A percentile compares a stretch with the other conserved stretches of the same genome.
These are phyloP conservation scores for Microcebus lehilahytsara DNA, from an alignment of 2,113 vertebrate genomes.

Conservation along the genomic window DNA sequence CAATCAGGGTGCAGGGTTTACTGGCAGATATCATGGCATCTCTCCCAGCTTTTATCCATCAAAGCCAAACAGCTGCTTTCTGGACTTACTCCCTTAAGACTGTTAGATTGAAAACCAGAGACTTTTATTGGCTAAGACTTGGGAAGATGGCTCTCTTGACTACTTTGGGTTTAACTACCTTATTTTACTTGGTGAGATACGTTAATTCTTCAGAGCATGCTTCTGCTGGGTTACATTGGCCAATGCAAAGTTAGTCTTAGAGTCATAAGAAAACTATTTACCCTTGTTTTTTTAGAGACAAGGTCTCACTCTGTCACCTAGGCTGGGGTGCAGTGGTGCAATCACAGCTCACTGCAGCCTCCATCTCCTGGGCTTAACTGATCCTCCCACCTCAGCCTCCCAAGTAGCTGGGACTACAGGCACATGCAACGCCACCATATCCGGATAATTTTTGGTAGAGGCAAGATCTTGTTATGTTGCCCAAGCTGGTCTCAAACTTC, in stretches of 20 bases:
- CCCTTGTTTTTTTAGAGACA: too few relatives aligned
- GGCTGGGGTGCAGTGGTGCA: too few relatives aligned
- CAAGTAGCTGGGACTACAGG: too few relatives aligned
- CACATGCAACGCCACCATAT: too few relatives aligned
- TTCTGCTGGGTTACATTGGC: conserved; percentile 24
- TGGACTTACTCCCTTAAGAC: background rate
- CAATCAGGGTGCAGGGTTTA: background rate
- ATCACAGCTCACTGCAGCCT: too few relatives aligned
- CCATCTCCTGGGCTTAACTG: too few relatives aligned
- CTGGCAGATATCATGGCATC: background rate
- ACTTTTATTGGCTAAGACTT: background rate
- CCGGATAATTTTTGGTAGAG: too few relatives aligned
- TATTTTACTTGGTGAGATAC: background rate
- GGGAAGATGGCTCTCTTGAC: background rate
- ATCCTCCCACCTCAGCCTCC: too few relatives aligned
- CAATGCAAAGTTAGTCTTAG: conserved; percentile 7
- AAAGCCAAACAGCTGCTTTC: background rate
- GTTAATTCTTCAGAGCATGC: background rate
- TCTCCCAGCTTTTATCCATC: background rate
- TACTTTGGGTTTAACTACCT: background rate
- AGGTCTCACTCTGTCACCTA: too few relatives aligned
- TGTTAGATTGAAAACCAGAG: background rate
- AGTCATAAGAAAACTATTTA: background rate
- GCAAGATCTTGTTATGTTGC: too few relatives aligned
- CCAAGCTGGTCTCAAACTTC: too few relatives aligned